These are phyloP conservation scores for Crocuta crocuta DNA, from an alignment of 2,113 vertebrate species.

Conservation along the genomic window DNA sequence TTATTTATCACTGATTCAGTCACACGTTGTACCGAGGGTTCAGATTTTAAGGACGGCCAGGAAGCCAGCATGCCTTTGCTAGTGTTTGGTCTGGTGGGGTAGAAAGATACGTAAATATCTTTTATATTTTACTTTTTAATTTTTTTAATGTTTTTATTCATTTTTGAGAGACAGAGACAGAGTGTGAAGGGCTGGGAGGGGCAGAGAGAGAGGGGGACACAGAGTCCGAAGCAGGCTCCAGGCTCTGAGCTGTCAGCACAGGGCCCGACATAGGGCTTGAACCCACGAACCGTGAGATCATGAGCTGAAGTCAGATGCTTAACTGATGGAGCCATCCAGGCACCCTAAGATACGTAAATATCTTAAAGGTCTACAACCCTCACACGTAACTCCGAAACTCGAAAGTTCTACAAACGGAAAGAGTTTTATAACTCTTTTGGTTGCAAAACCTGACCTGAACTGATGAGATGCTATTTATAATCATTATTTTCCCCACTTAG, in stretches of 20 bases:
- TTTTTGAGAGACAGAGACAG: no score
- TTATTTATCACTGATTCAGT: not conserved
- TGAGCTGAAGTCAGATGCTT: no score
- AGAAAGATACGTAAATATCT: not conserved
- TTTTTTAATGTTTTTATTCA: no score
- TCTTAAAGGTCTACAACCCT: not conserved
- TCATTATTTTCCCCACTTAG: not conserved
- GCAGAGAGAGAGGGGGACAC: no score
- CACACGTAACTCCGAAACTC: not conserved
- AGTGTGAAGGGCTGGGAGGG: no score
- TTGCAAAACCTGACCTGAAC: not conserved
- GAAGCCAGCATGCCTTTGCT: not conserved
- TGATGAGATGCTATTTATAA: not conserved
- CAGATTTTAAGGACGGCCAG: fast-evolving
- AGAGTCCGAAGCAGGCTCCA: no score
- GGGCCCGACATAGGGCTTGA: no score
- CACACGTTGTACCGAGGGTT: not conserved
- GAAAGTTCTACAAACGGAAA: not conserved
- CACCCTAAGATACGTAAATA: not conserved
- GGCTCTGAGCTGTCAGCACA: no score
- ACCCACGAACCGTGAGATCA: no score
- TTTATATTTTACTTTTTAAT: no score
- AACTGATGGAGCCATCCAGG: no score
- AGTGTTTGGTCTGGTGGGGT: not conserved
- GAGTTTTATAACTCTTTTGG: not conserved